phyloP scores from a whole-genome alignment of 2,113 vertebrate genomes.

The Cariama cristata region DNA sequence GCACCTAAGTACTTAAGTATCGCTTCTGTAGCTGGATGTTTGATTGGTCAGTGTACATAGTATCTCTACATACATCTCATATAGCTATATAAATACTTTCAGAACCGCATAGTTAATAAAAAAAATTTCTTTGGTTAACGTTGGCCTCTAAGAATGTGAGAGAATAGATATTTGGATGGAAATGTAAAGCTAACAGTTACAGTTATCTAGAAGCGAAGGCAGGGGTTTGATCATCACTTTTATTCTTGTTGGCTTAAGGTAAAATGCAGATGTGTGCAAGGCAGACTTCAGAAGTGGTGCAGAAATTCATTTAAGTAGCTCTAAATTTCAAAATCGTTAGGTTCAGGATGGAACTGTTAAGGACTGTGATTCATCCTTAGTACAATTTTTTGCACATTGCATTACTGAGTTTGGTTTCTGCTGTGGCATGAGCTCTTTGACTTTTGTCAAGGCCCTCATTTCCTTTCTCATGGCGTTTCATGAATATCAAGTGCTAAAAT shows the following conservation, averaged over 20 bases:
- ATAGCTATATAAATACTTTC: background rate
- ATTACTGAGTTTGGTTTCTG: background rate
- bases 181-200: background rate
- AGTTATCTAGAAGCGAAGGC: background rate
- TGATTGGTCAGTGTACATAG: background rate
- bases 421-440: background rate
- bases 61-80: background rate
- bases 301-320: background rate
- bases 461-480: background rate
- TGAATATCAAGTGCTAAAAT: background rate
- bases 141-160: background rate
- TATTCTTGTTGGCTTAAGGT: background rate
- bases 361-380: background rate
- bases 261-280: accelerated
- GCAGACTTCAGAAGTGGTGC: too few relatives aligned
- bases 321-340: accelerated
- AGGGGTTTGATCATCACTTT: background rate
- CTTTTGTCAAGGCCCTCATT: background rate
- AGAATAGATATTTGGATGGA: background rate
- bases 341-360: background rate
- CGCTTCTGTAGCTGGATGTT: background rate
- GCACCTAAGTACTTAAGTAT: background rate
- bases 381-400: accelerated
- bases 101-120: background rate
- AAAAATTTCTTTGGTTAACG: accelerated